Percentiles rank a stretch among this genome's conserved stretches.
Evolutionary conservation across 2,888 invertebrate species (phyloP).

Genomic region (Bombylius major): DNA sequence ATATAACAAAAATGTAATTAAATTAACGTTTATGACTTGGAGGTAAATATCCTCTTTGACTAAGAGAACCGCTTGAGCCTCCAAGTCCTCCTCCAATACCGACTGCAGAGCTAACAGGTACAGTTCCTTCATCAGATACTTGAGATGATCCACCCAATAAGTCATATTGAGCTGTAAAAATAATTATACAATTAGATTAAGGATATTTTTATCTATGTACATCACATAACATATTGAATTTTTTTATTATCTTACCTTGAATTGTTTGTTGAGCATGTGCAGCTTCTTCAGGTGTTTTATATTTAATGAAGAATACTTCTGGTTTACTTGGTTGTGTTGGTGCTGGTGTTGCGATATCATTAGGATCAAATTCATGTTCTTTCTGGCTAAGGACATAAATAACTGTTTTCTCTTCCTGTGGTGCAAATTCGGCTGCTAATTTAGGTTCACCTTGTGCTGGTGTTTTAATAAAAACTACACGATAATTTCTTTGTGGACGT

Average conservation of each 20-base stretch:
- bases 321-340: constrained; percentile 33
- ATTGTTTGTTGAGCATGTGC: constrained; percentile 30
- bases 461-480: constrained; percentile 33
- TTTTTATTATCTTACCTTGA: constrained; percentile 23
- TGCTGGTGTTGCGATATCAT: constrained; percentile 29
- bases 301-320: constrained; percentile 34
- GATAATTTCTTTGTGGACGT: constrained; percentile 30
- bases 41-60: constrained; percentile 1
- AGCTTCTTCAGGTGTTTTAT: constrained; percentile 33
- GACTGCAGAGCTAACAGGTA: constrained; percentile 9
- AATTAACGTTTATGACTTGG: constrained; percentile 1
- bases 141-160: constrained; percentile 9
- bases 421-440: constrained; percentile 28
- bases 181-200: not conserved
- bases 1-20: not conserved
- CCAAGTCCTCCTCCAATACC: constrained; percentile 40
- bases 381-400: constrained; percentile 34
- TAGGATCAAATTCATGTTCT: constrained; percentile 26
- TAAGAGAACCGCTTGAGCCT: constrained; percentile 52
- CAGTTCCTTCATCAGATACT: constrained; percentile 9
- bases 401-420: constrained; percentile 33
- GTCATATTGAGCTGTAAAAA: constrained; percentile 11
- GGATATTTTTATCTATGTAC: too few relatives aligned
- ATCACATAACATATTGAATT: not conserved
- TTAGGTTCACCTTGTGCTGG: constrained; percentile 25